Evolutionary conservation across 2,888 invertebrate genomes (phyloP).

Genomic region (Amblyteles armatorius): DNA sequence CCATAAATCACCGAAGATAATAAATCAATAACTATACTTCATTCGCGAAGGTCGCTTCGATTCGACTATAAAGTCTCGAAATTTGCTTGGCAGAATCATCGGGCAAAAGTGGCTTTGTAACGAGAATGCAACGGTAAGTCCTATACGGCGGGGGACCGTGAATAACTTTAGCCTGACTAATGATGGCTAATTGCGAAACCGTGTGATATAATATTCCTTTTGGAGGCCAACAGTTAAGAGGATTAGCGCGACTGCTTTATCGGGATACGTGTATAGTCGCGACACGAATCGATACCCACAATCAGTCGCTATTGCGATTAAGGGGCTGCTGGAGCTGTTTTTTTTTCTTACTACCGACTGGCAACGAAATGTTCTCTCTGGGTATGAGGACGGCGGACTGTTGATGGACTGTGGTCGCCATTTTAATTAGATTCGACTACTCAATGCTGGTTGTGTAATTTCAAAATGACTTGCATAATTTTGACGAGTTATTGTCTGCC

Average conservation of each 20-base stretch:
- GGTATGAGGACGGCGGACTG: too few relatives aligned
- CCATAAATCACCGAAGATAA: neutral
- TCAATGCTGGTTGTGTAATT: too few relatives aligned
- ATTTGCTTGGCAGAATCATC: neutral
- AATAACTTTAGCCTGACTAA: neutral
- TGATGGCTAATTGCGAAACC: neutral
- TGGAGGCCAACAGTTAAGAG: neutral
- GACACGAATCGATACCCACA: neutral
- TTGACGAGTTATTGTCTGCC: too few relatives aligned
- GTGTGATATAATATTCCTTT: neutral
- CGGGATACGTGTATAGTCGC: neutral
- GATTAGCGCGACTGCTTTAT: neutral
- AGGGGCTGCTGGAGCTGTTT: too few relatives aligned
- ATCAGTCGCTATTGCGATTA: neutral
- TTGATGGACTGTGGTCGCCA: neutral
- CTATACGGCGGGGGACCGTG: neutral
- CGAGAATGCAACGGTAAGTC: neutral
- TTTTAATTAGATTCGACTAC: too few relatives aligned
- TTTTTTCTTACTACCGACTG: too few relatives aligned
- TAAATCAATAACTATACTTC: neutral
- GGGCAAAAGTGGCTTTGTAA: neutral
- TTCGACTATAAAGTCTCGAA: constrained; percentile 20
- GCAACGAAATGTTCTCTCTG: too few relatives aligned
- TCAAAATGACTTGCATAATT: too few relatives aligned
- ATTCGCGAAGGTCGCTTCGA: neutral